Conservation (phyloP, 2,797 vertebrate species). For the Hypotaenidia okinawae region DNA sequence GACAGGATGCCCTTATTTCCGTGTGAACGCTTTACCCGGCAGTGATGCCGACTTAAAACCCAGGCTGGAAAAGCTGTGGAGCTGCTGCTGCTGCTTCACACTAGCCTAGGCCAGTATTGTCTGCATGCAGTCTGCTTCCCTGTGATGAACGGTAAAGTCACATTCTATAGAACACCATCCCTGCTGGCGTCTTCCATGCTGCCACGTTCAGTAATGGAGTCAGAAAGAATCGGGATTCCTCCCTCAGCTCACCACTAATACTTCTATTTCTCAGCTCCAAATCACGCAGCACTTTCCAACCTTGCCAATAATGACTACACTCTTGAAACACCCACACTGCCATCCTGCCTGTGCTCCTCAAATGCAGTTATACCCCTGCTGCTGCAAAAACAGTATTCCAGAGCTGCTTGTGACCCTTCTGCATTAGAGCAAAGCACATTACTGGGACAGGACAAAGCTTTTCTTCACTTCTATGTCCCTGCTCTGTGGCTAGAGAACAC, state of each 20-base stretch:
- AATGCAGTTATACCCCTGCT: not conserved
- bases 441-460: not conserved
- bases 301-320: not conserved
- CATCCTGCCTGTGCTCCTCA: not conserved
- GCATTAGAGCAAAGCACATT: not conserved
- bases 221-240: not conserved
- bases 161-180: rapidly evolving
- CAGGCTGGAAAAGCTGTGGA: not conserved
- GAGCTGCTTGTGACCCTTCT: no score
- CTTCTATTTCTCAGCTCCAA: not conserved
- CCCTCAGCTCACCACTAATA: not conserved
- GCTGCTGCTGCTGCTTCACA: rapidly evolving
- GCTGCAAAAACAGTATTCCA: not conserved
- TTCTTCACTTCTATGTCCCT: not conserved
- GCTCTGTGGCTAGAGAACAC: not conserved
- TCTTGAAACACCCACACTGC: not conserved
- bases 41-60: not conserved
- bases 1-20: not conserved
- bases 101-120: rapidly evolving
- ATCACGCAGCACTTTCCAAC: not conserved
- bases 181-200: not conserved
- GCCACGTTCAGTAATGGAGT: not conserved
- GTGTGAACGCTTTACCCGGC: rapidly evolving
- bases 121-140: rapidly evolving
- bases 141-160: rapidly evolving